Conservation (phyloP, 1,140 invertebrate genomes). For the Heterodera carotae region DNA sequence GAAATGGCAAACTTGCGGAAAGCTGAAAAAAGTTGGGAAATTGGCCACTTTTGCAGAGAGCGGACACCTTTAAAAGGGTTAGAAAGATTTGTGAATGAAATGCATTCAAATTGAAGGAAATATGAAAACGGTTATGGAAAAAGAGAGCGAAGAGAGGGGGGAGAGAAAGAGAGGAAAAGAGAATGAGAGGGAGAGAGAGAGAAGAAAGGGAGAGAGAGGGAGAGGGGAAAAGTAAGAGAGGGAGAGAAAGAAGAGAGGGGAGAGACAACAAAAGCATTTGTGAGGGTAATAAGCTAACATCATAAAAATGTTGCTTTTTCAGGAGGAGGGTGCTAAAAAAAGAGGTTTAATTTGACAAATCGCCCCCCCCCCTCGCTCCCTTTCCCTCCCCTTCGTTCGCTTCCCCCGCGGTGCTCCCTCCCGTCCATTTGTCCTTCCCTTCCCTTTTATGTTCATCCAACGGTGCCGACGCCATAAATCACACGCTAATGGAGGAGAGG, state of each 20-base stretch:
- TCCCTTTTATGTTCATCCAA: background rate
- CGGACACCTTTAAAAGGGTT: background rate
- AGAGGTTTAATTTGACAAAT: background rate
- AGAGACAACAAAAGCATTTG: slow-evolving; percentile 1
- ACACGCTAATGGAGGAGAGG: slow-evolving; percentile 12
- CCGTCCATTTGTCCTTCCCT: no score
- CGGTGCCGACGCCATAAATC: slow-evolving; percentile 14
- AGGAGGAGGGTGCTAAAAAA: background rate
- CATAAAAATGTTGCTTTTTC: background rate
- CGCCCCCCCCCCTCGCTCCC: no score
- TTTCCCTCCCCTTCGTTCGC: no score
- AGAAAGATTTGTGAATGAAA: background rate
- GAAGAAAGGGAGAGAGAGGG: background rate
- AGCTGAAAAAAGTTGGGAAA: slow-evolving; percentile 4
- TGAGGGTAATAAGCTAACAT: no score
- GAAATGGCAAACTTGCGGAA: slow-evolving; percentile 9
- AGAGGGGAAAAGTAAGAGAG: no score
- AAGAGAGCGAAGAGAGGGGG: background rate
- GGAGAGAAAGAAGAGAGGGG: background rate
- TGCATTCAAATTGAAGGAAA: no score
- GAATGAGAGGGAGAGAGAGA: background rate
- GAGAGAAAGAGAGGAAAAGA: background rate
- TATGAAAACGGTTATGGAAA: no score
- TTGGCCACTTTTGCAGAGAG: background rate
- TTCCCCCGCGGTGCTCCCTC: no score